phyloP scores from a whole-genome alignment of 1,140 invertebrate genomes.

The Drosophila nigromelanica region DNA sequence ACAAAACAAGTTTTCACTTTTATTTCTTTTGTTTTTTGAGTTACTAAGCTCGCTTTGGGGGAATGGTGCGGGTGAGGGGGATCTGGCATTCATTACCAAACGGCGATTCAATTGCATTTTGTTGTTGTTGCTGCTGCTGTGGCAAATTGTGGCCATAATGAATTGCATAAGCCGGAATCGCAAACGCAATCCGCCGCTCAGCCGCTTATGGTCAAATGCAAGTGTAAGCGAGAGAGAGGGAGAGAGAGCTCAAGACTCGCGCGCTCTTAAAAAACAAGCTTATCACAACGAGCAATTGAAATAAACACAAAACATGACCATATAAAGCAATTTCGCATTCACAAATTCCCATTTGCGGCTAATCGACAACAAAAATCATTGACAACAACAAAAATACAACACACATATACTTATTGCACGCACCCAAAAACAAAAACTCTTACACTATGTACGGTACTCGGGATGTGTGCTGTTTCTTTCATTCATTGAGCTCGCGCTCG shows the following conservation, averaged over 20 bases:
- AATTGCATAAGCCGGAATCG: slow-evolving; percentile 77
- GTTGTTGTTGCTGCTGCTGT: slow-evolving; percentile 48
- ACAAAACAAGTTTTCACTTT: slow-evolving; percentile 80
- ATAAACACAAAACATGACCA: slow-evolving; percentile 63
- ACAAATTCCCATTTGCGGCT: slow-evolving; percentile 62
- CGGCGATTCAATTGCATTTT: slow-evolving; percentile 72
- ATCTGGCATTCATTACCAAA: slow-evolving; percentile 71
- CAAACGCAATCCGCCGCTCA: slow-evolving; percentile 63
- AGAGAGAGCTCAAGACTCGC: slow-evolving; percentile 8
- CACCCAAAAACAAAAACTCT: slow-evolving; percentile 10
- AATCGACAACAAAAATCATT: slow-evolving; percentile 41
- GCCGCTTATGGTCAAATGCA: slow-evolving; percentile 56
- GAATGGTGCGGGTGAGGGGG: slow-evolving; percentile 1
- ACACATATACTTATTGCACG: slow-evolving; percentile 23
- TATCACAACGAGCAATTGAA: slow-evolving; percentile 50
- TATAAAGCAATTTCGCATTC: slow-evolving; percentile 55
- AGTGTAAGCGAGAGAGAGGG: not conserved
- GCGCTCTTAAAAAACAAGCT: slow-evolving; percentile 22
- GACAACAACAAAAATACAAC: slow-evolving; percentile 36
- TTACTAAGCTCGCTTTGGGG: slow-evolving; percentile 46
- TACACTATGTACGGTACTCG: slow-evolving; percentile 12
- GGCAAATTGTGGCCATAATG: slow-evolving; percentile 69
- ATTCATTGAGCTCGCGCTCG: slow-evolving; percentile 23
- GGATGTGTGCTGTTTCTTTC: slow-evolving; percentile 24
- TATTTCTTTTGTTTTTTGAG: slow-evolving; percentile 44